These are phyloP conservation scores for Rhea americana DNA, from an alignment of 2,113 vertebrate genomes.

Conservation along the genomic window DNA sequence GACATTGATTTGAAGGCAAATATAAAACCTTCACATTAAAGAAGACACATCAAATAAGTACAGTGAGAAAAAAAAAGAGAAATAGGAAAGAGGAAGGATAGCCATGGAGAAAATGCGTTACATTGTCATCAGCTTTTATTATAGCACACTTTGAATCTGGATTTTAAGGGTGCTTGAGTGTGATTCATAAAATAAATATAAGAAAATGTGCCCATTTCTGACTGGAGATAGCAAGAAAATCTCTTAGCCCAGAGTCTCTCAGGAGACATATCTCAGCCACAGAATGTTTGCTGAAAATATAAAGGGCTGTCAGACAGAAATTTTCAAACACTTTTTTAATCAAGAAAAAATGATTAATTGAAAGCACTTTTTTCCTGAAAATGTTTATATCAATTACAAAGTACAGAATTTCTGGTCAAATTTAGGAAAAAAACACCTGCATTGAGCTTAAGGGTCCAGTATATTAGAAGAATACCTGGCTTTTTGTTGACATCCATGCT, in stretches of 20 bases:
- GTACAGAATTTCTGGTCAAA: background rate
- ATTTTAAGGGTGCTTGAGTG: background rate
- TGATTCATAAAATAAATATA: constrained; percentile 10
- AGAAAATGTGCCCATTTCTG: background rate
- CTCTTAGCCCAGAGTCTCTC: background rate
- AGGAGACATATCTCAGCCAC: background rate
- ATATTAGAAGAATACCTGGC: background rate
- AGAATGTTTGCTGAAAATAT: background rate
- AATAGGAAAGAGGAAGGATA: constrained; percentile 23
- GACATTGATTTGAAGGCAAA: constrained; percentile 22
- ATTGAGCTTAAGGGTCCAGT: background rate
- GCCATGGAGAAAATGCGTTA: background rate
- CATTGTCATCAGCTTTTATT: constrained; percentile 6
- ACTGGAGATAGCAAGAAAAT: constrained; percentile 11
- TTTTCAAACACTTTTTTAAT: constrained; percentile 1
- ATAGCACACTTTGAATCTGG: background rate
- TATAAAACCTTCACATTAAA: constrained; percentile 10
- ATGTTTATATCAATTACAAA: background rate
- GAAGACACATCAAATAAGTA: constrained; percentile 4
- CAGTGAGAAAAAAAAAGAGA: background rate
- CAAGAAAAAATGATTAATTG: background rate
- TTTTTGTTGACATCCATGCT: accelerated
- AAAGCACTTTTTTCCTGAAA: background rate
- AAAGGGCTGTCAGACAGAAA: background rate
- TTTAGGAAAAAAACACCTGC: background rate